Conservation (phyloP, 2,888 invertebrate species). For the Boloria selene region DNA sequence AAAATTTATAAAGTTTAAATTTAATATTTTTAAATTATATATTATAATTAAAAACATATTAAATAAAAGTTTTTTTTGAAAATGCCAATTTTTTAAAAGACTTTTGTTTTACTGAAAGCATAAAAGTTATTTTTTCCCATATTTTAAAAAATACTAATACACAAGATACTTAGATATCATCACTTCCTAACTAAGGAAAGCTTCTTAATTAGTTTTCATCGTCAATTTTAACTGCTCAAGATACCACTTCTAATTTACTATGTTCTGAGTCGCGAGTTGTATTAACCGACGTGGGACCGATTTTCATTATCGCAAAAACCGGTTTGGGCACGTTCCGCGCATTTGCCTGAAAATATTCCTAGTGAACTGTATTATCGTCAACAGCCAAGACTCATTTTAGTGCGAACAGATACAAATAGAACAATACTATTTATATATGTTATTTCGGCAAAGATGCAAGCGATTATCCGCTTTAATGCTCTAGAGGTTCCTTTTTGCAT, state of each 20-base stretch:
- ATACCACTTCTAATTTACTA: neutral
- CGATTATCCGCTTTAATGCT: slow-evolving; percentile 35
- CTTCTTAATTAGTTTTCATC: neutral
- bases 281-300: slow-evolving; percentile 30
- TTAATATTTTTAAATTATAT: too few relatives aligned
- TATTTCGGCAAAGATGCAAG: slow-evolving; percentile 30
- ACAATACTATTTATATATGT: slow-evolving; percentile 29
- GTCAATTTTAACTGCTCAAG: neutral
- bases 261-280: slow-evolving; percentile 15
- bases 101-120: too few relatives aligned
- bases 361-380: slow-evolving; percentile 35
- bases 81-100: too few relatives aligned
- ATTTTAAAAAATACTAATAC: too few relatives aligned
- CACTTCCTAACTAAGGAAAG: too few relatives aligned
- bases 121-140: too few relatives aligned
- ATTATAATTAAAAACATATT: too few relatives aligned
- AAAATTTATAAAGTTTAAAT: too few relatives aligned
- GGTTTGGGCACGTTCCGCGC: slow-evolving; percentile 43
- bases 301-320: slow-evolving; percentile 41
- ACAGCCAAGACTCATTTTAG: slow-evolving; percentile 35
- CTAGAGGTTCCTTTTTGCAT: slow-evolving; percentile 1
- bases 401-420: slow-evolving; percentile 27
- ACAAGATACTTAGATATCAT: too few relatives aligned
- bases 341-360: slow-evolving; percentile 41
- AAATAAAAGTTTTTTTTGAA: too few relatives aligned